A percentile compares a stretch with the other conserved stretches of the same genome.
Evolutionary conservation across 2,888 invertebrate species (phyloP).

Genomic region (Drosophila robusta): DNA sequence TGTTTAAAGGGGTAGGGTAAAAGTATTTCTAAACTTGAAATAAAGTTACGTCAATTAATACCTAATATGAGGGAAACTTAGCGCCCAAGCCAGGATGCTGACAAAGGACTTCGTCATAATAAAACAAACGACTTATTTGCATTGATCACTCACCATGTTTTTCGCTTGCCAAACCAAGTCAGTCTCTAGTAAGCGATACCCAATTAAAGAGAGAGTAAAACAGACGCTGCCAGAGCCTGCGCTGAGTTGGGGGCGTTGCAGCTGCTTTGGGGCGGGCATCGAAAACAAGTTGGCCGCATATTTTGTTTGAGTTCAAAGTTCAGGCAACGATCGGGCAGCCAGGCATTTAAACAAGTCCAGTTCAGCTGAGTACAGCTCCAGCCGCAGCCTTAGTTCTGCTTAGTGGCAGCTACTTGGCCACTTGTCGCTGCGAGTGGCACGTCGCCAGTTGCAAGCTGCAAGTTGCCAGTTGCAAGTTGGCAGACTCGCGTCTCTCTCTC

Average conservation of each 20-base stretch:
- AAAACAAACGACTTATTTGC: no score
- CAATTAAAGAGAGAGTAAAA: constrained; percentile 28
- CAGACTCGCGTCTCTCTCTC: constrained; percentile 23
- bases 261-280: constrained; percentile 64
- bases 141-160: background rate
- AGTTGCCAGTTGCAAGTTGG: constrained; percentile 23
- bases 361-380: constrained; percentile 26
- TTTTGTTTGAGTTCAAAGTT: constrained; percentile 76
- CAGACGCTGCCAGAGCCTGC: constrained; percentile 44
- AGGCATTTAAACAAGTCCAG: constrained; percentile 61
- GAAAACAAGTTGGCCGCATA: constrained; percentile 77
- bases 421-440: constrained; percentile 72
- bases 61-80: no score
- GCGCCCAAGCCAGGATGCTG: no score
- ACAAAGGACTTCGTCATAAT: no score
- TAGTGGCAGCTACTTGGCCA: constrained; percentile 63
- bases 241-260: constrained; percentile 71
- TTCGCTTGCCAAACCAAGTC: background rate
- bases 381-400: constrained; percentile 36
- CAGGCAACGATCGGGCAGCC: constrained; percentile 54
- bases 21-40: no score
- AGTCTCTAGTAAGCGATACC: background rate
- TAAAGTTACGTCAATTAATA: no score
- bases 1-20: no score
- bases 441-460: constrained; percentile 26